Evolutionary conservation across 2,888 invertebrate genomes (phyloP).

Genomic region (Branchipolynoe longqiensis): DNA sequence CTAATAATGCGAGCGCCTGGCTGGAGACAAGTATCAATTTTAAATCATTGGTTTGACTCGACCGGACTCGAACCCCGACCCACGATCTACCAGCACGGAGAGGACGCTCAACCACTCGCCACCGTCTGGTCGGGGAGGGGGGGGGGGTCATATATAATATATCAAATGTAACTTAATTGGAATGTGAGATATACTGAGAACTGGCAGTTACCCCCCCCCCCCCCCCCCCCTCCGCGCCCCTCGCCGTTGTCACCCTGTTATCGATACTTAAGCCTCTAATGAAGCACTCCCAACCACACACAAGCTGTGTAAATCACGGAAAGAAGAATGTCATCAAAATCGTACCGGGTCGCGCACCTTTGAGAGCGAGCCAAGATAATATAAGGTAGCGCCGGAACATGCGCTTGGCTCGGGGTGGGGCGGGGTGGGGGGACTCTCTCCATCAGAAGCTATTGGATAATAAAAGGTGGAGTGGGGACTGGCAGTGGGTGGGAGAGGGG

Average conservation of each 20-base stretch:
- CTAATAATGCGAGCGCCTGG: too few species aligned
- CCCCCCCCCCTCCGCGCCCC: background rate
- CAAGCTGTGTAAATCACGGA: background rate
- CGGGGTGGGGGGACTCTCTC: background rate
- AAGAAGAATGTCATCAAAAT: constrained; percentile 6
- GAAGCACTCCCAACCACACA: background rate
- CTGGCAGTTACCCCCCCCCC: too few species aligned
- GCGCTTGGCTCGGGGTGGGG: background rate
- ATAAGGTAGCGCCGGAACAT: background rate
- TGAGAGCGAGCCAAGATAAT: constrained; percentile 22
- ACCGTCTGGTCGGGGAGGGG: too few species aligned
- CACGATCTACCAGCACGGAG: too few species aligned
- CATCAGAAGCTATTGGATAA: constrained; percentile 46
- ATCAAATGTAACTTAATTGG: too few species aligned
- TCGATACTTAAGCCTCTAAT: background rate
- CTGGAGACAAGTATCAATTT: too few species aligned
- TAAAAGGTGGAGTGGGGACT: constrained; percentile 11
- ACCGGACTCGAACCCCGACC: too few species aligned
- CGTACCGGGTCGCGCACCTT: constrained; percentile 25
- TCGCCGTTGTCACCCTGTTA: background rate
- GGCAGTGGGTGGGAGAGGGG: too few species aligned
- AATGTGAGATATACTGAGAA: too few species aligned
- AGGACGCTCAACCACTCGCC: too few species aligned
- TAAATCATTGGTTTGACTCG: too few species aligned
- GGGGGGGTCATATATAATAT: too few species aligned